Evolutionary conservation across 2,888 invertebrate species (phyloP).

Genomic region (Agriopis leucophaearia): DNA sequence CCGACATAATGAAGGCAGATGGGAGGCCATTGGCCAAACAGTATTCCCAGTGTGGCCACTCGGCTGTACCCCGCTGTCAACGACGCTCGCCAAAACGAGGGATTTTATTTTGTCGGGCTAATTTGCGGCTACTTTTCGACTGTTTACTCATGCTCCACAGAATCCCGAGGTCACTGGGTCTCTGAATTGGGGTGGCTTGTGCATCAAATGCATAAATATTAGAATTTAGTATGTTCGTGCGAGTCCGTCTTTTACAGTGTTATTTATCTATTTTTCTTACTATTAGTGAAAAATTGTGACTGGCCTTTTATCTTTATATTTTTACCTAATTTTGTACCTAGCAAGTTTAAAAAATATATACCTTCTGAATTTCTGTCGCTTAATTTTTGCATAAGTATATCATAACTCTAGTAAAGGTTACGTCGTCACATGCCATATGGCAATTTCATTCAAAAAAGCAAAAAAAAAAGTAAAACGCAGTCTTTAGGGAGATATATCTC

Average conservation of each 20-base stretch:
- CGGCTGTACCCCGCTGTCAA: slow-evolving; percentile 65
- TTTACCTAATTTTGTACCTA: no score
- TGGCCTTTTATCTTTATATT: no score
- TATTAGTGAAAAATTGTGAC: no score
- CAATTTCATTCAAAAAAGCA: neutral
- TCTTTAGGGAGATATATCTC: slow-evolving; percentile 46
- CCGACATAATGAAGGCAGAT: slow-evolving; percentile 65
- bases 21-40: slow-evolving; percentile 63
- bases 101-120: slow-evolving; percentile 70
- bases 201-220: slow-evolving; percentile 37
- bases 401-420: neutral
- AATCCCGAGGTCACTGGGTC: slow-evolving; percentile 56
- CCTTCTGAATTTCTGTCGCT: no score
- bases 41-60: slow-evolving; percentile 62
- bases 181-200: slow-evolving; percentile 41
- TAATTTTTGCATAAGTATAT: neutral
- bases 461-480: slow-evolving; percentile 25
- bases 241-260: neutral
- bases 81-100: slow-evolving; percentile 61
- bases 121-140: slow-evolving; percentile 70
- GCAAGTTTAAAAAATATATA: no score
- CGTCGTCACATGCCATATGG: neutral
- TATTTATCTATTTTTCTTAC: slow-evolving; percentile 6
- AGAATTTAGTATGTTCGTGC: slow-evolving; percentile 4
- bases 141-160: slow-evolving; percentile 52